Percentiles rank a stretch among this genome's conserved stretches.
phyloP scores from a whole-genome alignment of 2,888 invertebrate species.

The Clostera curtula region DNA sequence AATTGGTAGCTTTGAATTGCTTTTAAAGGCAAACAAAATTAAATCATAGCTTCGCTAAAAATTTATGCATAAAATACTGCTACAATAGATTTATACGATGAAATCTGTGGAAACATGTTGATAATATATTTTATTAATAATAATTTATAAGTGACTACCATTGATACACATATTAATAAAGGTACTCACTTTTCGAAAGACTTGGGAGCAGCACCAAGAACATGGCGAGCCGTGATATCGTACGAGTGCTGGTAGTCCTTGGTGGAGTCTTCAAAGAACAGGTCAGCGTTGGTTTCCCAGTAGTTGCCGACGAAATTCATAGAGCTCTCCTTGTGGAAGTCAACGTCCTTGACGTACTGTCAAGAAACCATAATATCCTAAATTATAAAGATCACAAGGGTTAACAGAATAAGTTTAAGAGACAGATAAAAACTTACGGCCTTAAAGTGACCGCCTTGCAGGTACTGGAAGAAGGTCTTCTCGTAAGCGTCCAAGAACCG shows the following conservation, averaged over 20 bases:
- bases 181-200: slow-evolving; percentile 35
- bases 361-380: slow-evolving; percentile 13
- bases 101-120: too few relatives aligned
- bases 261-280: slow-evolving; percentile 40
- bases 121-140: too few relatives aligned
- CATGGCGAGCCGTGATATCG: slow-evolving; percentile 70
- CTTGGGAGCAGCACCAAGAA: slow-evolving; percentile 43
- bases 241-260: slow-evolving; percentile 69
- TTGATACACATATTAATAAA: too few relatives aligned
- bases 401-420: too few relatives aligned
- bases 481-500: slow-evolving; percentile 77
- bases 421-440: slow-evolving; percentile 56
- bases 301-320: slow-evolving; percentile 72
- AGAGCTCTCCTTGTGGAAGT: slow-evolving; percentile 48
- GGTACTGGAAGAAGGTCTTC: slow-evolving; percentile 63
- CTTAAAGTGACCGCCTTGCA: slow-evolving; percentile 73
- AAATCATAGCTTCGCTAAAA: too few relatives aligned
- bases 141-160: too few relatives aligned
- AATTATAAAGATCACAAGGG: too few relatives aligned
- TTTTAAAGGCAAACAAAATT: too few relatives aligned
- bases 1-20: too few relatives aligned
- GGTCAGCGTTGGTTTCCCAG: slow-evolving; percentile 74
- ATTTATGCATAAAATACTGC: too few relatives aligned
- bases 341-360: slow-evolving; percentile 49
- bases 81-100: too few relatives aligned